Evolutionary conservation across 2,888 invertebrate species (phyloP).

Genomic region (Helleia helle): DNA sequence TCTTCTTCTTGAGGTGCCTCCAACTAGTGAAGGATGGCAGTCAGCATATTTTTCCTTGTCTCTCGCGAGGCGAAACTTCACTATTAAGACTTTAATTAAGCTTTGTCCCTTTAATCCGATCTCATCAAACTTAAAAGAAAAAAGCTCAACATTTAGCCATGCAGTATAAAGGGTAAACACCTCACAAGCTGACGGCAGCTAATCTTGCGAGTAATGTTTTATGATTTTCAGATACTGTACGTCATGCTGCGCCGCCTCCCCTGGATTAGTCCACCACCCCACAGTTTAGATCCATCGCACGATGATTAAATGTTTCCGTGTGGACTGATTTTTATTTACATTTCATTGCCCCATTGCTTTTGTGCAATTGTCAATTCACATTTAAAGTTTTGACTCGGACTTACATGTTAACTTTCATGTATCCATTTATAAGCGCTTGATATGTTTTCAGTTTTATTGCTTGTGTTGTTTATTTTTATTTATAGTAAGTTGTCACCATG

Average conservation of each 20-base stretch:
- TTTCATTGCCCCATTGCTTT: conserved; percentile 25
- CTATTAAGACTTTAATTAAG: too few relatives aligned
- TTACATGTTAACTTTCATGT: too few relatives aligned
- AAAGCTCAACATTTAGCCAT: too few relatives aligned
- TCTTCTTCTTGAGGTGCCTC: too few relatives aligned
- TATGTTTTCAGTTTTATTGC: background rate
- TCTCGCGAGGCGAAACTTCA: too few relatives aligned
- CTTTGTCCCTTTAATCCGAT: too few relatives aligned
- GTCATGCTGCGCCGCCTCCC: conserved; percentile 22
- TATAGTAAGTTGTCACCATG: too few relatives aligned
- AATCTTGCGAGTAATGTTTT: conserved; percentile 19
- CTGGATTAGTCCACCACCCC: conserved; percentile 8
- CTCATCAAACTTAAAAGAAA: too few relatives aligned
- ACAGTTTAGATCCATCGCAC: conserved; percentile 28
- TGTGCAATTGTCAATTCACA: background rate
- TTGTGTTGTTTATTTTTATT: too few relatives aligned
- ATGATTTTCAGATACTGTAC: conserved; percentile 18
- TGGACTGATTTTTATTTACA: conserved; percentile 31
- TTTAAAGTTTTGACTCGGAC: background rate
- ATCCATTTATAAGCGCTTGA: too few relatives aligned
- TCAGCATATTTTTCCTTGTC: too few relatives aligned
- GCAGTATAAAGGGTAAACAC: conserved; percentile 12
- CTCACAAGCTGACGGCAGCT: conserved; percentile 15
- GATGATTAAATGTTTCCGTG: conserved; percentile 41
- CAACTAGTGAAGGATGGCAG: too few relatives aligned